phyloP scores from a whole-genome alignment of 2,888 invertebrate species.

The Eupithecia vulgata region DNA sequence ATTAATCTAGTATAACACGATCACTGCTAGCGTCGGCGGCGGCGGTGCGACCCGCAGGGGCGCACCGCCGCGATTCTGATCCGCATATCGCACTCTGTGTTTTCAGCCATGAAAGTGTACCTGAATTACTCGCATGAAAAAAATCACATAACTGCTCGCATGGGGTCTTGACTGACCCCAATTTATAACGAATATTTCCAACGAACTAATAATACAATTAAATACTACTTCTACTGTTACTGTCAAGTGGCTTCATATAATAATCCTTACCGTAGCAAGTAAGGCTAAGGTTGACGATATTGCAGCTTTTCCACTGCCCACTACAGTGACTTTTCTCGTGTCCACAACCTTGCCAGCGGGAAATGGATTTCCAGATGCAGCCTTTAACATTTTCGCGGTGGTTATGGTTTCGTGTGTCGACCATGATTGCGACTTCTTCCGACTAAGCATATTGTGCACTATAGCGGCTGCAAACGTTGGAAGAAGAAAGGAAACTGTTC shows the following conservation, averaged over 20 bases:
- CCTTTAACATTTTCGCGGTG: neutral
- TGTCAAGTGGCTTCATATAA: neutral
- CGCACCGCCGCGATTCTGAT: too few relatives aligned
- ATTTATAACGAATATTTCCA: too few relatives aligned
- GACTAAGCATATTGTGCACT: neutral
- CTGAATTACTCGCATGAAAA: too few relatives aligned
- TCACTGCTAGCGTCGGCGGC: too few relatives aligned
- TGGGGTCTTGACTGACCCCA: too few relatives aligned
- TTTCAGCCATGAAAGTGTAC: too few relatives aligned
- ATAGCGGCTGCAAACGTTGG: neutral
- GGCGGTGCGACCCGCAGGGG: too few relatives aligned
- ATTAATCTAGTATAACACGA: too few relatives aligned
- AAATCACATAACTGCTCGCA: too few relatives aligned
- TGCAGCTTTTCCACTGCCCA: conserved; percentile 92
- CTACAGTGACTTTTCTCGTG: conserved; percentile 88
- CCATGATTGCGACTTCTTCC: neutral
- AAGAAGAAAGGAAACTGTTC: neutral
- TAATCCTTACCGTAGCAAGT: conserved; percentile 85
- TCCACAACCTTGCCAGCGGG: neutral
- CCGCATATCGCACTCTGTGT: too few relatives aligned
- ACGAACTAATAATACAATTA: too few relatives aligned
- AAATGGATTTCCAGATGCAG: conserved; percentile 17
- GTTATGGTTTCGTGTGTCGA: neutral
- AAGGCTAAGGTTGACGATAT: conserved; percentile 93
- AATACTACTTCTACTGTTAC: too few relatives aligned